phyloP scores from a whole-genome alignment of 2,113 vertebrate genomes.

The Furnarius figulus region DNA sequence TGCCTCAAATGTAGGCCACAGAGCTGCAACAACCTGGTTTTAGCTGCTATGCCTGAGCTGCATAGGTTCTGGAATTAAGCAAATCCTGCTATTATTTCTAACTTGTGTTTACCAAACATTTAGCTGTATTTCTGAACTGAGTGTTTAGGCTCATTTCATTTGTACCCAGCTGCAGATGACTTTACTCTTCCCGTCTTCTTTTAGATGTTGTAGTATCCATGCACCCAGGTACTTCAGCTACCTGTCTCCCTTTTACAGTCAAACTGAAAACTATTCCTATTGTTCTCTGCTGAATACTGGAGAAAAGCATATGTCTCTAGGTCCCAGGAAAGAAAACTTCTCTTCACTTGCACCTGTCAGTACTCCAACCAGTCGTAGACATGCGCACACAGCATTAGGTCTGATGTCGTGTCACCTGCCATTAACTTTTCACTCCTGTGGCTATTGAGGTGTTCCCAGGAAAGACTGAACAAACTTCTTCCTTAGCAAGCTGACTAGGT shows the following conservation, averaged over 20 bases:
- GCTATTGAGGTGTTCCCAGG: neutral
- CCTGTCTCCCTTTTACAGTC: neutral
- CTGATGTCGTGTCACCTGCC: neutral
- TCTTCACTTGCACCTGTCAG: neutral
- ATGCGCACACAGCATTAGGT: rapidly evolving
- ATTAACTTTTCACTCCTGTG: neutral
- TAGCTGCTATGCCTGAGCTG: neutral
- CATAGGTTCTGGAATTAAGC: neutral
- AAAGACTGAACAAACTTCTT: neutral
- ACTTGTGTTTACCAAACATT: neutral
- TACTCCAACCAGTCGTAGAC: neutral
- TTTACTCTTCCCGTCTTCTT: neutral
- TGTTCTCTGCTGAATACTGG: neutral
- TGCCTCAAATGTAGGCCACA: neutral
- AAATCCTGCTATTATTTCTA: neutral
- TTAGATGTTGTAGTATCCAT: neutral
- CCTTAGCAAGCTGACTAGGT: neutral
- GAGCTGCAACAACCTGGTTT: neutral
- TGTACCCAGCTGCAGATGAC: neutral
- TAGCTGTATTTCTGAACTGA: neutral
- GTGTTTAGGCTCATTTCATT: neutral
- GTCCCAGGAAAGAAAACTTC: neutral
- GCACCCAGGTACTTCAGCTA: neutral
- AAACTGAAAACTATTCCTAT: neutral
- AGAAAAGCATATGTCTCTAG: neutral